phyloP scores from a whole-genome alignment of 2,888 invertebrate species.

The Empis stercorea region DNA sequence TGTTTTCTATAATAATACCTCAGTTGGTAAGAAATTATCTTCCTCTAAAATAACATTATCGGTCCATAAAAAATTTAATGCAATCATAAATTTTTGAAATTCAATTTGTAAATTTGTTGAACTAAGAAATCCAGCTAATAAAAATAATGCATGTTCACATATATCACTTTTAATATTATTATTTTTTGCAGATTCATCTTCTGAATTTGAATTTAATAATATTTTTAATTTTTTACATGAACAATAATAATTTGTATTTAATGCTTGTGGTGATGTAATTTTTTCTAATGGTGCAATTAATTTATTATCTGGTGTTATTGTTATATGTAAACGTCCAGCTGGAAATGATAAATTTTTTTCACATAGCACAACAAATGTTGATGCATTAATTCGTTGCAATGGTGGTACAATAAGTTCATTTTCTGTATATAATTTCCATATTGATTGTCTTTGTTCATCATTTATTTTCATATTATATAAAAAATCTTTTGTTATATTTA shows the following conservation, averaged over 20 bases:
- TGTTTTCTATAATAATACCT: neutral
- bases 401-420: conserved; percentile 23
- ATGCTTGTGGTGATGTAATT: conserved; percentile 11
- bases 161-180: conserved; percentile 18
- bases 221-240: conserved; percentile 32
- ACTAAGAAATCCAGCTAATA: conserved; percentile 29
- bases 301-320: conserved; percentile 20
- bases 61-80: conserved; percentile 26
- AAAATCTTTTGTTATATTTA: conserved; percentile 23
- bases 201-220: conserved; percentile 22
- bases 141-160: conserved; percentile 31
- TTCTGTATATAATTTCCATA: conserved; percentile 28
- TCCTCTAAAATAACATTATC: neutral
- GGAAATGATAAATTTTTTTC: conserved; percentile 25
- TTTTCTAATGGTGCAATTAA: neutral
- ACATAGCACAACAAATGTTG: conserved; percentile 30
- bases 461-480: conserved; percentile 28
- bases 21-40: conserved; percentile 5
- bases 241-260: conserved; percentile 23
- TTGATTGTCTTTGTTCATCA: conserved; percentile 22
- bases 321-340: conserved; percentile 28
- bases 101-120: conserved; percentile 20
- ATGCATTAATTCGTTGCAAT: conserved; percentile 27
- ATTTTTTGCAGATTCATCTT: too few relatives aligned
- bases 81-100: conserved; percentile 26